phyloP scores from a whole-genome alignment of 2,888 invertebrate genomes.

The Nemurella pictetii region DNA sequence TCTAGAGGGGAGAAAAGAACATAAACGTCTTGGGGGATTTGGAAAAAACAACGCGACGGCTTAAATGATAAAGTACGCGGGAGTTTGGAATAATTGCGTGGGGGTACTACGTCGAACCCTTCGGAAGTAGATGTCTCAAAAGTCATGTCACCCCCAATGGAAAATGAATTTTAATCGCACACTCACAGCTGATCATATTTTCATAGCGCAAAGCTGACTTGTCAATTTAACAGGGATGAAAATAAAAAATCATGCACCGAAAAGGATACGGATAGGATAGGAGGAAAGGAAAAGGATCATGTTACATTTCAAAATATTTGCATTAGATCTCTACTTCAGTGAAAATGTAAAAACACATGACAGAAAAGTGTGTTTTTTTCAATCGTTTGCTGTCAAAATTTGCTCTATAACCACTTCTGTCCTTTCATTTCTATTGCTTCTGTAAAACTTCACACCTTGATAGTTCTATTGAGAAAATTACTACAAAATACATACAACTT shows the following conservation, averaged over 20 bases:
- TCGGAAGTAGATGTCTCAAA: not conserved
- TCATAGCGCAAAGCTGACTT: not conserved
- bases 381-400: no score
- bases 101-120: not conserved
- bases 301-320: no score
- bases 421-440: no score
- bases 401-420: no score
- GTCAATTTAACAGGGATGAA: not conserved
- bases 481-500: no score
- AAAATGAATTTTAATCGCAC: not conserved
- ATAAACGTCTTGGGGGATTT: slow-evolving; percentile 24
- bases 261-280: not conserved
- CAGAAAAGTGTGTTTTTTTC: no score
- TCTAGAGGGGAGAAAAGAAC: slow-evolving; percentile 18
- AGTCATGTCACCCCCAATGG: not conserved
- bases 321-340: no score
- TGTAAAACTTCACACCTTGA: no score
- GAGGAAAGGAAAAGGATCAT: no score
- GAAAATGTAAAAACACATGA: no score
- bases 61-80: slow-evolving; percentile 20
- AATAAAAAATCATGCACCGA: not conserved
- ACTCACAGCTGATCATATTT: not conserved
- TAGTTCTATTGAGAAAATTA: no score
- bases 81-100: slow-evolving; percentile 15
- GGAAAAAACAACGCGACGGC: slow-evolving; percentile 17